A percentile compares a stretch with the other conserved stretches of the same genome.
Conservation (phyloP, 1,140 invertebrate genomes). For the Panulirus ornatus region DNA sequence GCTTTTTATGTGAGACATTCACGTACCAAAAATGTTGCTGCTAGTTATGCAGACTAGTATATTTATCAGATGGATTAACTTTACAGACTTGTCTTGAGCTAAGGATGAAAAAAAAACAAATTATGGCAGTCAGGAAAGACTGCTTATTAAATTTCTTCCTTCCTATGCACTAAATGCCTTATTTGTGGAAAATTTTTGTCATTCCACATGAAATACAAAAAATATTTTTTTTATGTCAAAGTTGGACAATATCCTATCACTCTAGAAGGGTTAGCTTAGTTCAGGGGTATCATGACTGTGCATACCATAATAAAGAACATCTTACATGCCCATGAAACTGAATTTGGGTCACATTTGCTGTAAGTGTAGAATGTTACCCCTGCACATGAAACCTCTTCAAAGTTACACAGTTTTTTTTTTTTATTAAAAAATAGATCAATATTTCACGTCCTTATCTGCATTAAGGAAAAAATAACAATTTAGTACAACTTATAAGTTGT, state of each 20-base stretch:
- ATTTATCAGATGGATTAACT: slow-evolving; percentile 41
- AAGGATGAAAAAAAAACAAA: too few species aligned
- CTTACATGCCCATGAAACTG: not conserved
- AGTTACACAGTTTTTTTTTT: not conserved
- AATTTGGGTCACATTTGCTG: not conserved
- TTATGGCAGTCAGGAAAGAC: too few species aligned
- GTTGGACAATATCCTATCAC: too few species aligned
- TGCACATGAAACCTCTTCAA: too few species aligned
- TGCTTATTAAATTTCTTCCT: too few species aligned
- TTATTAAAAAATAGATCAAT: not conserved
- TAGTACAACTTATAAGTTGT: not conserved
- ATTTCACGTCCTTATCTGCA: too few species aligned
- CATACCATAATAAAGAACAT: too few species aligned
- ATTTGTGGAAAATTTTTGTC: not conserved
- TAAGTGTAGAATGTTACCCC: not conserved
- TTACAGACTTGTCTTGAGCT: too few species aligned
- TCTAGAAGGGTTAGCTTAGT: too few species aligned
- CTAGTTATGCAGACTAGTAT: slow-evolving; percentile 66
- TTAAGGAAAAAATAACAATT: not conserved
- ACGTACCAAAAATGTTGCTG: slow-evolving; percentile 74
- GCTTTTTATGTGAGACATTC: slow-evolving; percentile 73
- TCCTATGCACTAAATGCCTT: too few species aligned
- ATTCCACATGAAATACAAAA: not conserved
- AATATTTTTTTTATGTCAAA: not conserved
- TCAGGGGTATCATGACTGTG: too few species aligned